Evolutionary conservation across 2,888 invertebrate species (phyloP).

Genomic region (Epsilonema sp.): DNA sequence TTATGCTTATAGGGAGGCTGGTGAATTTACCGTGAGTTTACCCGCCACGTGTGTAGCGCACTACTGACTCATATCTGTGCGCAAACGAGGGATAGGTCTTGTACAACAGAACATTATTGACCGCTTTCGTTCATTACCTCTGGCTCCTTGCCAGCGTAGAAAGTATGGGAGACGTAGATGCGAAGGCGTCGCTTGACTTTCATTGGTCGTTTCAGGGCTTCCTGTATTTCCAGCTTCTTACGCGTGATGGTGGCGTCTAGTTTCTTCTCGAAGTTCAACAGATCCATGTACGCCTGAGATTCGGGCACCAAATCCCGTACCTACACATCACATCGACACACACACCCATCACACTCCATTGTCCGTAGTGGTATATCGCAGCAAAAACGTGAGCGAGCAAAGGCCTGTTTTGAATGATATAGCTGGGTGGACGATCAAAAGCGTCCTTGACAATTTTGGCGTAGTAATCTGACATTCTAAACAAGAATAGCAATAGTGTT

Average conservation of each 20-base stretch:
- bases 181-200: constrained; percentile 79
- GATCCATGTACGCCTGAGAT: constrained; percentile 98
- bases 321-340: constrained; percentile 12
- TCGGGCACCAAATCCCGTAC: constrained; percentile 70
- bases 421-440: too few relatives aligned
- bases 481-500: too few relatives aligned
- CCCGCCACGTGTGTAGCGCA: too few relatives aligned
- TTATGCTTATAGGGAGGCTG: too few relatives aligned
- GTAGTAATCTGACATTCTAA: too few relatives aligned
- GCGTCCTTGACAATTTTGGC: too few relatives aligned
- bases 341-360: neutral
- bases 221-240: constrained; percentile 90
- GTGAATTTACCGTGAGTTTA: too few relatives aligned
- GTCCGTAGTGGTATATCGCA: too few relatives aligned
- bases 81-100: too few relatives aligned
- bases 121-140: neutral
- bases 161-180: constrained; percentile 97
- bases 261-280: constrained; percentile 88
- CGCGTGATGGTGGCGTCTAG: constrained; percentile 93
- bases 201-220: constrained; percentile 90
- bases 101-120: neutral
- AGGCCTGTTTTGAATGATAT: too few relatives aligned
- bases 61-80: too few relatives aligned
- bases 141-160: constrained; percentile 62
- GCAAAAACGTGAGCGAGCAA: too few relatives aligned